Conservation (phyloP, 2,113 vertebrate genomes). For the Psephotus haematonotus region DNA sequence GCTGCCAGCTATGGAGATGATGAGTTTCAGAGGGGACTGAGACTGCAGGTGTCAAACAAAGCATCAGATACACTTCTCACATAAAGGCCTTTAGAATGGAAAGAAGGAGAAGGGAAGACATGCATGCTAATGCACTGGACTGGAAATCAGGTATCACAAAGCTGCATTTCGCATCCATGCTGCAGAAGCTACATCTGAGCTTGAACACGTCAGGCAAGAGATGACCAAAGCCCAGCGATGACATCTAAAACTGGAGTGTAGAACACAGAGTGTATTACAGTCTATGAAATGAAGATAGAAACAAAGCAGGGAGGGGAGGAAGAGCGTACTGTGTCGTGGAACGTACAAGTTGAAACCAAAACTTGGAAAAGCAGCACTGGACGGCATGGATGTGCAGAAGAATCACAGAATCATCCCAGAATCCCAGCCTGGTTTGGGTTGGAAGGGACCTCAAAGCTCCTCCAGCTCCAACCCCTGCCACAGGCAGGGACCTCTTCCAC, state of each 20-base stretch:
- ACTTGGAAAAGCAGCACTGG: not conserved
- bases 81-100: not conserved
- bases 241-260: not conserved
- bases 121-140: not conserved
- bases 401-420: not conserved
- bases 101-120: not conserved
- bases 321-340: fast-evolving
- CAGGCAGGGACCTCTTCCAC: not conserved
- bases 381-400: not conserved
- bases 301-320: not conserved
- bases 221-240: not conserved
- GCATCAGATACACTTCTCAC: not conserved
- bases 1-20: constrained; percentile 9
- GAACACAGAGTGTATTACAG: not conserved
- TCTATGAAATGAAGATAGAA: not conserved
- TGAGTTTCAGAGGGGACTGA: constrained; percentile 33
- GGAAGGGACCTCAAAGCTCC: not conserved
- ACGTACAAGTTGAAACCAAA: not conserved
- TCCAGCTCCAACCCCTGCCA: not conserved
- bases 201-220: not conserved
- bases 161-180: not conserved
- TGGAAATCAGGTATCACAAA: not conserved
- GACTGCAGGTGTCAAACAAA: constrained; percentile 42
- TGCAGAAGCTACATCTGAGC: not conserved
- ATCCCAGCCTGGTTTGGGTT: not conserved